A percentile compares a stretch with the other conserved stretches of the same genome.
phyloP scores from a whole-genome alignment of 2,113 vertebrate genomes.

The Megaceryle torquata region DNA sequence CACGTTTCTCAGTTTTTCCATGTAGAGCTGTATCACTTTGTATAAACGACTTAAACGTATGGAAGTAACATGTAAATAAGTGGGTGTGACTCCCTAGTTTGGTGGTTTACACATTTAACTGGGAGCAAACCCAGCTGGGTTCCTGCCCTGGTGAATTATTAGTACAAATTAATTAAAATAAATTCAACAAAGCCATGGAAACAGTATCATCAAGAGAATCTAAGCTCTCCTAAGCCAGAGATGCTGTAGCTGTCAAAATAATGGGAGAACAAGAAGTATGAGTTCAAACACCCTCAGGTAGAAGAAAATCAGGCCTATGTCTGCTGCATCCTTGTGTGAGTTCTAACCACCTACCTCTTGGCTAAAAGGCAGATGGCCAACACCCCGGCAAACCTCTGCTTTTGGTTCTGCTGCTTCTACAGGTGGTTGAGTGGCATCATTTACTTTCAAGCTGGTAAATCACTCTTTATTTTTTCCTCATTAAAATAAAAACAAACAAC shows the following conservation, averaged over 20 bases:
- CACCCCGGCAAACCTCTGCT: background rate
- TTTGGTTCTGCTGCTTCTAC: background rate
- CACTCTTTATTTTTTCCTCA: background rate
- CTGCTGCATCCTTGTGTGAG: background rate
- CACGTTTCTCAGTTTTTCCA: rapidly evolving
- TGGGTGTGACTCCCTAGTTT: background rate
- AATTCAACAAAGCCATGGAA: background rate
- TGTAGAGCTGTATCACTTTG: background rate
- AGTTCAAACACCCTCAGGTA: background rate
- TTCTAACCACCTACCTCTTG: background rate
- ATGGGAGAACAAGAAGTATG: background rate
- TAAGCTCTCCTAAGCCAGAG: background rate
- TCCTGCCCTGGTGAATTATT: background rate
- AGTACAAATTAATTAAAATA: background rate
- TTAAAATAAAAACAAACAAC: too few relatives aligned
- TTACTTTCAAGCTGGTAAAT: background rate
- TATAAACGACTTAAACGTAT: background rate
- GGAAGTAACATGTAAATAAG: background rate
- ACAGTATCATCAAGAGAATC: background rate
- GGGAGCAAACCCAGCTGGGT: background rate
- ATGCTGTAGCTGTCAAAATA: background rate
- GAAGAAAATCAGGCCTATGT: background rate
- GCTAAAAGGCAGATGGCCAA: background rate
- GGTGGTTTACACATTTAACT: background rate
- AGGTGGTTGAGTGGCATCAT: background rate